These are phyloP conservation scores for Papilio helenus DNA, from an alignment of 1,140 invertebrate species.

Conservation along the genomic window DNA sequence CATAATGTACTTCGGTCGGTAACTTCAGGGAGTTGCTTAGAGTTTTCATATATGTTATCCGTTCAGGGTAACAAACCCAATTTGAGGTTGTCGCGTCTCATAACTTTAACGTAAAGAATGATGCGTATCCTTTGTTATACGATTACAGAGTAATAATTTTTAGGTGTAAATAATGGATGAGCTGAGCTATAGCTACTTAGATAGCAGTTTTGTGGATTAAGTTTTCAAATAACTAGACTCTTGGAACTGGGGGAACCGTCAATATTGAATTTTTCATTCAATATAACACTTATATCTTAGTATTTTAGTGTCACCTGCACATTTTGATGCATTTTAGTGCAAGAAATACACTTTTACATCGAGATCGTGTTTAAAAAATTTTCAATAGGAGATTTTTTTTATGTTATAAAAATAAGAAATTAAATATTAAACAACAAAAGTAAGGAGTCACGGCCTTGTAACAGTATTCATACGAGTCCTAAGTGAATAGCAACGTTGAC, in stretches of 20 bases:
- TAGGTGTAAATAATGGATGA: background rate
- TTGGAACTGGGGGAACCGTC: too few relatives aligned
- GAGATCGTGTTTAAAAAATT: too few relatives aligned
- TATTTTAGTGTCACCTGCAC: background rate
- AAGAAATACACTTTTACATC: too few relatives aligned
- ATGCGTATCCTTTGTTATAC: constrained; percentile 40
- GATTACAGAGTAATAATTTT: constrained; percentile 2
- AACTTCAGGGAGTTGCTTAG: constrained; percentile 14
- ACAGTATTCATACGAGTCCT: constrained; percentile 19
- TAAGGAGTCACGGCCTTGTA: background rate
- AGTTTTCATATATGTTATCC: constrained; percentile 51
- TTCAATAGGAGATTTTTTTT: too few relatives aligned
- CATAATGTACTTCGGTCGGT: constrained; percentile 7
- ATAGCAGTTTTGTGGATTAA: too few relatives aligned
- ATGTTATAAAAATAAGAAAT: too few relatives aligned
- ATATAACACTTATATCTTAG: background rate
- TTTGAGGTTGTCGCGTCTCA: constrained; percentile 37
- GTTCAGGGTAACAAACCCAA: constrained; percentile 45
- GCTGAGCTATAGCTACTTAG: too few relatives aligned
- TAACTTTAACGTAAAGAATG: constrained; percentile 38
- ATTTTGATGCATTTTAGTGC: too few relatives aligned
- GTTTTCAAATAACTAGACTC: too few relatives aligned
- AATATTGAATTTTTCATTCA: too few relatives aligned
- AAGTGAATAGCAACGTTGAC: constrained; percentile 41
- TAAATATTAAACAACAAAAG: constrained; percentile 15